Evolutionary conservation across 2,797 vertebrate species (phyloP).

Genomic region (Mormyrops attenuatus): DNA sequence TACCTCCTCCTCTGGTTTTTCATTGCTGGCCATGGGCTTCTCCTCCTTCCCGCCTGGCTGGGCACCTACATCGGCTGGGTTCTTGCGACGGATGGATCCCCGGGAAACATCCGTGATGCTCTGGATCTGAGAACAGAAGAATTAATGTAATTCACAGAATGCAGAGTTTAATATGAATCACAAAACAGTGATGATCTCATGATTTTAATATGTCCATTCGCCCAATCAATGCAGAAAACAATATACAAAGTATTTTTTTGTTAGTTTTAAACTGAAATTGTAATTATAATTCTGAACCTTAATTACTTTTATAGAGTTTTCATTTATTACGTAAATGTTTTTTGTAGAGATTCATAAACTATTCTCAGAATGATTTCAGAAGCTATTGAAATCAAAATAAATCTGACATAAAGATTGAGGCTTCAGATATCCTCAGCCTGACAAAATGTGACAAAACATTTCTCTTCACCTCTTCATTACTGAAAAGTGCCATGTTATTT

Average conservation of each 20-base stretch:
- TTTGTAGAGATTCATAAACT: neutral
- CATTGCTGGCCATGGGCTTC: conserved; percentile 64
- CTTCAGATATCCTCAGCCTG: neutral
- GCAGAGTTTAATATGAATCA: neutral
- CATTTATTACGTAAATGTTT: neutral
- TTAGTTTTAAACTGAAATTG: neutral
- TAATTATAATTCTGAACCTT: neutral
- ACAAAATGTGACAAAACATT: conserved; percentile 3
- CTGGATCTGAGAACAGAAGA: conserved; percentile 73
- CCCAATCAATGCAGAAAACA: neutral
- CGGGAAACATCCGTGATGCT: conserved; percentile 96
- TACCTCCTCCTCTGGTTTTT: conserved; percentile 82
- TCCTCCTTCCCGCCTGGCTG: conserved; percentile 74
- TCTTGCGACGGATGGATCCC: conserved; percentile 92
- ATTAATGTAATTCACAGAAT: neutral
- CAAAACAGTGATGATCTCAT: neutral
- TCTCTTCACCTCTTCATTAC: neutral
- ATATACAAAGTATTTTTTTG: neutral
- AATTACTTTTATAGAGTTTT: neutral
- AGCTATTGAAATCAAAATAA: neutral
- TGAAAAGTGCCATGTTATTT: neutral
- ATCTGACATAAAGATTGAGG: neutral
- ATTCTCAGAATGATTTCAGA: neutral
- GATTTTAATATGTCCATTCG: neutral
- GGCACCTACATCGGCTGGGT: conserved; percentile 63